These are phyloP conservation scores for Diachrysia chrysitis DNA, from an alignment of 2,888 invertebrate species.

Conservation along the genomic window DNA sequence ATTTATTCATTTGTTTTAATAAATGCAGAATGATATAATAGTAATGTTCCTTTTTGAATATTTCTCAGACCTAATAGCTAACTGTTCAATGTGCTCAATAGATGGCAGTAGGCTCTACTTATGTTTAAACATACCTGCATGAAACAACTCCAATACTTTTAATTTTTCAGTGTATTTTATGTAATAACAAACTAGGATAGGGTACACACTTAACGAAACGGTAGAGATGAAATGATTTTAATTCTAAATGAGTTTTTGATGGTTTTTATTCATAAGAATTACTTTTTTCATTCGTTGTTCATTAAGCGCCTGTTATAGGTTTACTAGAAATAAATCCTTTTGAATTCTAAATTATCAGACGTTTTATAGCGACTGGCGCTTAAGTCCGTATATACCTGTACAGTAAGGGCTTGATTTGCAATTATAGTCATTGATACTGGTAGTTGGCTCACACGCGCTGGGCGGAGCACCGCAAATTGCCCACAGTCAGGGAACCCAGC, in stretches of 20 bases:
- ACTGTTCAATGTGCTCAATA: background rate
- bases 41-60: too few relatives aligned
- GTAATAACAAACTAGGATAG: background rate
- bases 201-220: too few relatives aligned
- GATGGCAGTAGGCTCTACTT: background rate
- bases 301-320: too few relatives aligned
- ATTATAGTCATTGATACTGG: conserved; percentile 56
- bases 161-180: background rate
- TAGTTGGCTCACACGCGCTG: conserved; percentile 49
- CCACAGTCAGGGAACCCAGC: conserved; percentile 72
- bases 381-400: conserved; percentile 17
- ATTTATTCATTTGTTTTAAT: too few relatives aligned
- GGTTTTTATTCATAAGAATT: too few relatives aligned
- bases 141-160: background rate
- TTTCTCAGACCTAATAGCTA: background rate
- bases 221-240: too few relatives aligned
- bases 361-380: conserved; percentile 15
- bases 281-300: too few relatives aligned
- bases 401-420: conserved; percentile 54
- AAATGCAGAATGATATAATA: too few relatives aligned
- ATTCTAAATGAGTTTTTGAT: too few relatives aligned
- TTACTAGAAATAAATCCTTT: background rate
- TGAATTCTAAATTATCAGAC: background rate
- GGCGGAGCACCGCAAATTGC: conserved; percentile 71
- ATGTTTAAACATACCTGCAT: background rate